phyloP scores from a whole-genome alignment of 2,888 invertebrate species.

The Catonia carolina region DNA sequence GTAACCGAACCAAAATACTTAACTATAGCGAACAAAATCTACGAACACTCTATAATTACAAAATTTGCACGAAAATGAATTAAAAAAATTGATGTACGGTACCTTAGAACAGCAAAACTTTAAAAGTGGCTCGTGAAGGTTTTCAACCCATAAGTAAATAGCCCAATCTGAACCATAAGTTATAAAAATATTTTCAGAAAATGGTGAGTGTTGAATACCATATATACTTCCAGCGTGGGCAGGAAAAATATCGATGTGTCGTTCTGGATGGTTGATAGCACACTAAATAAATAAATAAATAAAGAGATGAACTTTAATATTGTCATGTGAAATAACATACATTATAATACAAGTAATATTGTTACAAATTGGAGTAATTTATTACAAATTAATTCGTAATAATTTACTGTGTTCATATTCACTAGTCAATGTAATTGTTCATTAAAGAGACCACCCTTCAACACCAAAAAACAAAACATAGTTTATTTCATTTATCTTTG shows the following conservation, averaged over 20 bases:
- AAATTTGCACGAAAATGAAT: too few species aligned
- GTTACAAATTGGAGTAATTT: not conserved
- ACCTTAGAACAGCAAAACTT: slow-evolving; percentile 33
- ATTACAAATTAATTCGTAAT: too few species aligned
- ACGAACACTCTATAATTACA: too few species aligned
- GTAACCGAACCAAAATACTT: too few species aligned
- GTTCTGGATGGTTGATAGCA: slow-evolving; percentile 22
- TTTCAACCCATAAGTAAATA: slow-evolving; percentile 67
- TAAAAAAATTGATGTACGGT: too few species aligned
- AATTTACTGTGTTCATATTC: too few species aligned
- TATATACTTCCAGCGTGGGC: slow-evolving; percentile 75
- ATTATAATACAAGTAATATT: not conserved
- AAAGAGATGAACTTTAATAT: not conserved
- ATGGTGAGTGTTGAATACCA: slow-evolving; percentile 63
- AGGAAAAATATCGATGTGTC: slow-evolving; percentile 25
- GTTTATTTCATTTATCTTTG: too few species aligned
- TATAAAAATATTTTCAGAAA: slow-evolving; percentile 58
- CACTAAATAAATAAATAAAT: slow-evolving; percentile 22
- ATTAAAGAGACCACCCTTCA: too few species aligned
- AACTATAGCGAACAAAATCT: too few species aligned
- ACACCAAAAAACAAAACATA: too few species aligned
- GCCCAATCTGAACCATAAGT: slow-evolving; percentile 75
- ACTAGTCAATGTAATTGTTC: too few species aligned
- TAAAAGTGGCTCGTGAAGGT: slow-evolving; percentile 55
- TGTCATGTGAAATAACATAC: not conserved